These are phyloP conservation scores for Mola mola DNA, from an alignment of 2,113 vertebrate genomes.

Conservation along the genomic window DNA sequence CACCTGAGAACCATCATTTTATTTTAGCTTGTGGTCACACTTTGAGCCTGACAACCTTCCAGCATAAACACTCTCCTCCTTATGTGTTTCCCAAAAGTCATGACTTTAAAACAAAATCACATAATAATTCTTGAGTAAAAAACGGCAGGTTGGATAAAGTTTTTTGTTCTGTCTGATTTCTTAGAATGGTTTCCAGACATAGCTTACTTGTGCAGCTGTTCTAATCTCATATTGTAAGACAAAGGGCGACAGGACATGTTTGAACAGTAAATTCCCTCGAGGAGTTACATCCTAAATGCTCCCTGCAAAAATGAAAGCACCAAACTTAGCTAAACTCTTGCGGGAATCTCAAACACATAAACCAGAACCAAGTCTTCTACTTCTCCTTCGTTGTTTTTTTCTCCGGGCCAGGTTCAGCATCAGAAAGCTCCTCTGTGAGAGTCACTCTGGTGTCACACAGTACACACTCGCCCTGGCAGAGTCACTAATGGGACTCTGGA, in stretches of 20 bases:
- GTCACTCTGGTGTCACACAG: slow-evolving; percentile 23
- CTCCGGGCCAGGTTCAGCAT: slow-evolving; percentile 9
- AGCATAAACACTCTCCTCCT: slow-evolving; percentile 5
- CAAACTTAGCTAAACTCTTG: slow-evolving; percentile 5
- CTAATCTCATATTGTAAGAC: neutral
- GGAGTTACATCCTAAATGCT: neutral
- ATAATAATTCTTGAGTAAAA: slow-evolving; percentile 1
- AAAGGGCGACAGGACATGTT: slow-evolving; percentile 5
- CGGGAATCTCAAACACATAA: slow-evolving; percentile 3
- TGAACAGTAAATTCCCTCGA: slow-evolving; percentile 1
- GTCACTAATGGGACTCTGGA: slow-evolving; percentile 29
- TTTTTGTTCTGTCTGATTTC: neutral
- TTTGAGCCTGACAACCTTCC: slow-evolving; percentile 41
- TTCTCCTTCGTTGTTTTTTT: neutral
- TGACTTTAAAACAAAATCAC: no score
- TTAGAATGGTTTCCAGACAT: neutral
- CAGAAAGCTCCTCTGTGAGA: slow-evolving; percentile 12
- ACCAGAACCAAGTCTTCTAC: slow-evolving; percentile 5
- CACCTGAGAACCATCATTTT: slow-evolving; percentile 29
- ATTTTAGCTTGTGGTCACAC: slow-evolving; percentile 27
- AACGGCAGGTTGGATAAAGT: no score
- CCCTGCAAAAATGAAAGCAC: neutral
- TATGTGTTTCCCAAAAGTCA: neutral
- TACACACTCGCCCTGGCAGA: slow-evolving; percentile 18
- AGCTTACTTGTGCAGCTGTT: neutral